Base-by-base conservation (phyloP, 2,888 invertebrate species). In the Tigriopus californicus region DNA sequence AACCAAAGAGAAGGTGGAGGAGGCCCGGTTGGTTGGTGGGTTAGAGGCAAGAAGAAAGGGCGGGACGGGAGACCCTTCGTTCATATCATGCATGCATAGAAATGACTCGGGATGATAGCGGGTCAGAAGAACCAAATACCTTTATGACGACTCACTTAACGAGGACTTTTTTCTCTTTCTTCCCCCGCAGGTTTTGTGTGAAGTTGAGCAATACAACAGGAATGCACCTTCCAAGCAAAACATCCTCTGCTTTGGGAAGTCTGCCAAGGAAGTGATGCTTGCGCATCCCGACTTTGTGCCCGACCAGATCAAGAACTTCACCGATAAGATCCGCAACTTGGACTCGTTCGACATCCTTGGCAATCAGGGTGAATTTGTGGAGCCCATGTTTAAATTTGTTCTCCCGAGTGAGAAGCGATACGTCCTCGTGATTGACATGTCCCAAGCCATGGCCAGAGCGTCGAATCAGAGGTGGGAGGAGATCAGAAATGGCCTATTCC, bases 151-250 rank as follows among this genome's bases (percentile, higher is more conserved):
- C 33, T 33, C 33, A 33, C 33, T 33, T 33, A 33, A 33, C 33
- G 33, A 33, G 33, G 33, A 33, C 33, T 33, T 33, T 33, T n/a
- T 33, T 33, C 33, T 33, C 33, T 33, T 33, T 33, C 33, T 33
- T 33, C 33, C 33, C 33, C 33, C 33, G 33, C 33, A 33, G 33
- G 33, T 33, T 33, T 33, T 33, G 33, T 33, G 33, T 33, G 33
- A 33, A 8, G 33, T 33, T 44, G 44, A 44, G n/a, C 44, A 44
- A n/a, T 51, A 51, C 51, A 20, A 51, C 25, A 20, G 25, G n/a
- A n/a, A 51, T 22, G 15, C 51, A 12, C 56, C 56, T n/a, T 44
- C 44, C 3, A 56, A 56, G 44, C 56, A 56, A 24, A 56, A 56
- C 22, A 15, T 56, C 18, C 56, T 56, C 18, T 56, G 56, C 56